Conservation (phyloP, 2,888 invertebrate genomes). For the Ormyrus labotus region DNA sequence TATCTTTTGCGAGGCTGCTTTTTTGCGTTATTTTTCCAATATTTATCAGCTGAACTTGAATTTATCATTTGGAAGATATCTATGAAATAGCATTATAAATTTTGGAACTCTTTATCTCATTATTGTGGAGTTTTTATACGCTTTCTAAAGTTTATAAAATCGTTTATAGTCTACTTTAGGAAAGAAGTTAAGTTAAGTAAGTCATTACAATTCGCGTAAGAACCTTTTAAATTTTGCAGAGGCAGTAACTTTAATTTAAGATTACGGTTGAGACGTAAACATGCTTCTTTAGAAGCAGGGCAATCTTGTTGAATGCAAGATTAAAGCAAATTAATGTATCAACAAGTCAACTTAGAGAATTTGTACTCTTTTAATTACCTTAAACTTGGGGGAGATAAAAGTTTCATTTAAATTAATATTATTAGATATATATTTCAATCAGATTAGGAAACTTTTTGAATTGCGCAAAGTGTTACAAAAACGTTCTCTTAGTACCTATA, state of each 20-base stretch:
- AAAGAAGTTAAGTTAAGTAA: constrained; percentile 28
- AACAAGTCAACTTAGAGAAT: not conserved
- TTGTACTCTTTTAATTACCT: too few relatives aligned
- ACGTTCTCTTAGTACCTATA: too few relatives aligned
- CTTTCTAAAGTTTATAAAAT: constrained; percentile 29
- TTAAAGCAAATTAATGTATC: not conserved
- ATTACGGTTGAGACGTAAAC: constrained; percentile 11
- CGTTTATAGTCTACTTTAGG: constrained; percentile 31
- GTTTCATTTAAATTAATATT: too few relatives aligned
- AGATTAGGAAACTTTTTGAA: too few relatives aligned
- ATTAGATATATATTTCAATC: too few relatives aligned
- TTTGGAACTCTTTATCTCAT: not conserved
- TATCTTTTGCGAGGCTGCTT: too few relatives aligned
- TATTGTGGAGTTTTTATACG: constrained; percentile 1
- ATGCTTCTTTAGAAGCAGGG: not conserved
- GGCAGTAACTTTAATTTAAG: constrained; percentile 33
- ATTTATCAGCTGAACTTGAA: not conserved
- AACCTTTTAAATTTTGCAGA: constrained; percentile 33
- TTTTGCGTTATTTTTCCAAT: too few relatives aligned
- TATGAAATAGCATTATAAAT: not conserved
- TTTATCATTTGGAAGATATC: not conserved
- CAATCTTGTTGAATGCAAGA: not conserved
- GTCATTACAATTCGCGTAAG: constrained; percentile 28
- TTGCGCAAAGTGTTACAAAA: too few relatives aligned
- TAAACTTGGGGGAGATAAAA: too few relatives aligned